phyloP scores from a whole-genome alignment of 2,113 vertebrate genomes.

The Cynoglossus semilaevis region DNA sequence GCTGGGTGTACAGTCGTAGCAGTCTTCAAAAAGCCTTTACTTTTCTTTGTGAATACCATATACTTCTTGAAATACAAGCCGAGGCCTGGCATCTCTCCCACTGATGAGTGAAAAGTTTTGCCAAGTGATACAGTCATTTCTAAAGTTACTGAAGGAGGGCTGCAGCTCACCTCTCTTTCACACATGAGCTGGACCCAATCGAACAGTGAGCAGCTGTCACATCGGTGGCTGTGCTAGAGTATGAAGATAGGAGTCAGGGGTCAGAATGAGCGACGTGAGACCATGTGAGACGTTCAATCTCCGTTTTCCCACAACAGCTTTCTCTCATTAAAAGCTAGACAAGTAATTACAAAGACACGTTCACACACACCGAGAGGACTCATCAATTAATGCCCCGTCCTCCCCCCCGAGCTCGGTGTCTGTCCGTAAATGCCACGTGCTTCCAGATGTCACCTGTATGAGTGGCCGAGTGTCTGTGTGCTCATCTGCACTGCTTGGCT shows the following conservation, averaged over 20 bases:
- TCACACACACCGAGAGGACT: slow-evolving; percentile 28
- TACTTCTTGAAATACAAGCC: too few species aligned
- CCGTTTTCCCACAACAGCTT: slow-evolving; percentile 21
- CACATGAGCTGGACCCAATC: slow-evolving; percentile 57
- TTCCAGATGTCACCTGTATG: slow-evolving; percentile 61
- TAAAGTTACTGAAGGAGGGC: slow-evolving; percentile 58
- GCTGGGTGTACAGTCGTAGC: slow-evolving; percentile 11
- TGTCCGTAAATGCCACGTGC: slow-evolving; percentile 52
- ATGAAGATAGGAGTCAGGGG: slow-evolving; percentile 66
- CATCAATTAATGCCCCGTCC: slow-evolving; percentile 49
- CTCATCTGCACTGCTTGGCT: slow-evolving; percentile 24
- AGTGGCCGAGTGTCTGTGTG: slow-evolving; percentile 22
- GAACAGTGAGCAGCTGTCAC: slow-evolving; percentile 66
- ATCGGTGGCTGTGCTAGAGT: slow-evolving; percentile 70
- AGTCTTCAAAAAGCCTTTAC: slow-evolving; percentile 50
- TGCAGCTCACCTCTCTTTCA: slow-evolving; percentile 58
- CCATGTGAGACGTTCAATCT: slow-evolving; percentile 28
- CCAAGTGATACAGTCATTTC: slow-evolving; percentile 54
- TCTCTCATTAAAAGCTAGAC: slow-evolving; percentile 45
- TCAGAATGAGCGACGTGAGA: slow-evolving; percentile 52
- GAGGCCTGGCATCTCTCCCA: too few species aligned
- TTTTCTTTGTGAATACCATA: slow-evolving; percentile 31
- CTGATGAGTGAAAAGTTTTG: slow-evolving; percentile 60
- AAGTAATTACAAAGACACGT: slow-evolving; percentile 57
- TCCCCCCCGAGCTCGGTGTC: slow-evolving; percentile 25